Percentiles rank a stretch among this genome's conserved stretches.
Evolutionary conservation across 2,888 invertebrate species (phyloP).

Genomic region (Caenorhabditis auriculariae): DNA sequence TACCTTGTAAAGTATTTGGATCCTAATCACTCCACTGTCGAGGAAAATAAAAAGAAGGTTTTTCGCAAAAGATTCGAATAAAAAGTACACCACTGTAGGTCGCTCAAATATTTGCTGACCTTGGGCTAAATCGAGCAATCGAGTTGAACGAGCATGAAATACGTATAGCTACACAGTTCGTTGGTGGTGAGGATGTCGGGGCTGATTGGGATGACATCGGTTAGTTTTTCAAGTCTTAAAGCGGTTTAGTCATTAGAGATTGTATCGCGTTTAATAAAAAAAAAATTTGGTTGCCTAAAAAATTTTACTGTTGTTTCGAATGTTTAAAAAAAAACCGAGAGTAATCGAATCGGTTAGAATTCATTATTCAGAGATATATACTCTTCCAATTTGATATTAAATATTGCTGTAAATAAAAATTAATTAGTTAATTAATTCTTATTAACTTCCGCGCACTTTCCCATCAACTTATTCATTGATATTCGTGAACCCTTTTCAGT

Average conservation of each 20-base stretch:
- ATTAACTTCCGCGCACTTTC: too few relatives aligned
- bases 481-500: background rate
- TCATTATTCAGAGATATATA: too few relatives aligned
- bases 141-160: conserved; percentile 58
- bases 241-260: background rate
- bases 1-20: conserved; percentile 47
- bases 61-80: background rate
- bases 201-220: conserved; percentile 49
- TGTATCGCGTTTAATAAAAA: too few relatives aligned
- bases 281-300: background rate
- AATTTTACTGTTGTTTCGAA: too few relatives aligned
- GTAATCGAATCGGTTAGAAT: too few relatives aligned
- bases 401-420: too few relatives aligned
- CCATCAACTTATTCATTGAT: background rate
- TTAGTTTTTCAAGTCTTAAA: background rate
- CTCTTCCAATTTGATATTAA: too few relatives aligned
- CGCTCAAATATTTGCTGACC: conserved; percentile 36
- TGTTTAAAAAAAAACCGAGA: too few relatives aligned
- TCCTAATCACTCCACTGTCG: conserved; percentile 40
- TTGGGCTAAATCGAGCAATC: conserved; percentile 41
- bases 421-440: too few relatives aligned
- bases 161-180: conserved; percentile 51
- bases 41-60: conserved; percentile 52
- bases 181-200: conserved; percentile 40
- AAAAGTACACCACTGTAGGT: conserved; percentile 20